Evolutionary conservation across 2,888 invertebrate genomes (phyloP), one percentile per base, ranked within the genome.

Genomic region (Fragum fragum): DNA sequence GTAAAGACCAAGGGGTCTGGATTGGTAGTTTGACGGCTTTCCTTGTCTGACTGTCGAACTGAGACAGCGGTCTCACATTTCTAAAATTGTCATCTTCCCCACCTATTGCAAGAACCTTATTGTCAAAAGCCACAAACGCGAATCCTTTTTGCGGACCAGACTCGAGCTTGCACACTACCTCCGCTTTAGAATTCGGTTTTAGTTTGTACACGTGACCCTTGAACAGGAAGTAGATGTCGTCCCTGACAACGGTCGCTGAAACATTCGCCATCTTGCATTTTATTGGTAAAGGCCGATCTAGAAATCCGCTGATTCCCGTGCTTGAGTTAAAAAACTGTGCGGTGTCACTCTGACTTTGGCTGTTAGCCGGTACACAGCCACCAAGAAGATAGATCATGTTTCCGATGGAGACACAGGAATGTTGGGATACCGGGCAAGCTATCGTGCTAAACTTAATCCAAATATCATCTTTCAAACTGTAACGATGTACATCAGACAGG

Each of bases 61-160:
- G 79, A 21, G 76, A 16, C 7, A 85, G 42, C 23, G 55, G 42
- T n/a, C 26, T 76, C 11, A 68, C 57, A 16, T 36, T 39, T 28
- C 39, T 66, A 32, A 85, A 81, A 36, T 53, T 77, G 16, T 72
- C 77, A 66, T 85, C 81, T 55, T 85, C 85, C 7, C 85, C 85
- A 7, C 85, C 85, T 9, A 85, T 69, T n/a, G 79, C 71, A 32
- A 79, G 55, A n/a, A 85, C 28, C 32, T 79, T 76, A 14, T 68
- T 66, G 16, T 81, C 85, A 57, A 81, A 81, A 14, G 69, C 55
- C 0, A 75, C 57, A 28, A 72, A 74, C 6, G 73, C 74, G 55
- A 79, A 79, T 11, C 79, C 81, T 21, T 79, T 85, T 3, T 32
- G 18, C 5, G 79, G 77, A 9, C 73, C 70, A 14, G 55, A 53